Evolutionary conservation across 1,140 invertebrate genomes (phyloP).

Genomic region (Lamellibrachia luymesi): DNA sequence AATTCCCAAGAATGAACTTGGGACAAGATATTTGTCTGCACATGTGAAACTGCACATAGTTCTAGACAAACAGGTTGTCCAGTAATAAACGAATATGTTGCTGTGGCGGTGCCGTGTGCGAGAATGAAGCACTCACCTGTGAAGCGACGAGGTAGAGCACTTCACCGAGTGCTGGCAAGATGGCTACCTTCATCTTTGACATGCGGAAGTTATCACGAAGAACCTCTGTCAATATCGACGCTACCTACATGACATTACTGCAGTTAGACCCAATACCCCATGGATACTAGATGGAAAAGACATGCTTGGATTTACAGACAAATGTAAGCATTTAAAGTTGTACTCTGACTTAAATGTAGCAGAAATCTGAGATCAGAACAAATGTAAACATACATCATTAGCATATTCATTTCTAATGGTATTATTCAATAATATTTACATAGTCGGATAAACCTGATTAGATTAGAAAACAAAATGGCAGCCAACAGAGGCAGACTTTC

Average conservation of each 20-base stretch:
- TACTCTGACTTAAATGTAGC: not conserved
- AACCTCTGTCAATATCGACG: constrained; percentile 49
- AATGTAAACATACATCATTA: not conserved
- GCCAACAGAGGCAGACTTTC: too few species aligned
- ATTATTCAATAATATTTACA: not conserved
- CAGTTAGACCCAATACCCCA: not conserved
- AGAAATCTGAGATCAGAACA: not conserved
- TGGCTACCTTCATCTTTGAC: constrained; percentile 47
- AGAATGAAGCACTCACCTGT: constrained; percentile 33
- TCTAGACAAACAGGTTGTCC: too few species aligned
- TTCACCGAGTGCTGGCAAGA: constrained; percentile 55
- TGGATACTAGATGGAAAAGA: not conserved
- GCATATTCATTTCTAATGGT: not conserved
- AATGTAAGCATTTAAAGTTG: not conserved
- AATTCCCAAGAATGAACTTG: too few species aligned
- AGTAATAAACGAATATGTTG: not conserved
- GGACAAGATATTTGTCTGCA: too few species aligned
- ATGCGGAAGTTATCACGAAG: constrained; percentile 53
- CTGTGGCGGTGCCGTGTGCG: constrained; percentile 45
- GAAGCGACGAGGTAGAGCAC: constrained; percentile 39
- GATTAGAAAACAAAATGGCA: too few species aligned
- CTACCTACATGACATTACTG: constrained; percentile 25
- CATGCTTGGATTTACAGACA: not conserved
- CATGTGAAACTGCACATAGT: too few species aligned
- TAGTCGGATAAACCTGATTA: too few species aligned